Evolutionary conservation across 2,888 invertebrate species (phyloP).

Genomic region (Latrodectus elegans): DNA sequence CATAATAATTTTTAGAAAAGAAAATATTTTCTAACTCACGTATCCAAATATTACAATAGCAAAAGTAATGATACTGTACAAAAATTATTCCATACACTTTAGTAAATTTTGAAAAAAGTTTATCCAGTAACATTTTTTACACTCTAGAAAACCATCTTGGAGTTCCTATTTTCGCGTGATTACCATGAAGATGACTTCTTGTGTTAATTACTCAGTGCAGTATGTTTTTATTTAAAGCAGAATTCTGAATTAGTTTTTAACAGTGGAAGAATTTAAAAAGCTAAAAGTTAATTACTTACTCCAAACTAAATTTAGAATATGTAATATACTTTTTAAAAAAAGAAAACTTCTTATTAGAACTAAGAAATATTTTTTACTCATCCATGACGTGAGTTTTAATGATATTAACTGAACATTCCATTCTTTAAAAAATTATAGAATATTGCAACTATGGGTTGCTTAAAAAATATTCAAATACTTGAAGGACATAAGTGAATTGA

Average conservation of each 20-base stretch:
- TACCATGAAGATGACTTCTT: conserved; percentile 19
- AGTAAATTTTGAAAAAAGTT: too few relatives aligned
- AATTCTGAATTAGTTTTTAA: conserved; percentile 8
- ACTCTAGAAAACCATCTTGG: neutral
- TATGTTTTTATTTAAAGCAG: conserved; percentile 6
- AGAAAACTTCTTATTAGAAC: neutral
- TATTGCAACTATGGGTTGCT: too few relatives aligned
- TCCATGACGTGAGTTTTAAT: too few relatives aligned
- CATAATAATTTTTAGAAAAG: too few relatives aligned
- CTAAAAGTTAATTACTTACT: conserved; percentile 25
- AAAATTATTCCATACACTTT: neutral
- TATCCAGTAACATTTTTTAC: too few relatives aligned
- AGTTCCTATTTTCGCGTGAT: conserved; percentile 21
- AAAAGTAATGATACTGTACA: neutral
- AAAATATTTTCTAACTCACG: too few relatives aligned
- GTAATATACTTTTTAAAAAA: neutral
- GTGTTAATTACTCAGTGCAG: conserved; percentile 36
- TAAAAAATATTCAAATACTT: too few relatives aligned
- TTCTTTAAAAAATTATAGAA: too few relatives aligned
- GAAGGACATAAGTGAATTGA: too few relatives aligned
- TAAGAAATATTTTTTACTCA: too few relatives aligned
- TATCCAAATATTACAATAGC: too few relatives aligned
- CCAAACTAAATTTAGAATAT: conserved; percentile 12
- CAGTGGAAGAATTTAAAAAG: conserved; percentile 38
- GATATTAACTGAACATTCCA: too few relatives aligned